A percentile compares a stretch with the other conserved stretches of the same genome.
These are phyloP conservation scores for Pyxicephalus adspersus DNA, from an alignment of 2,113 vertebrate genomes.

Conservation along the genomic window DNA sequence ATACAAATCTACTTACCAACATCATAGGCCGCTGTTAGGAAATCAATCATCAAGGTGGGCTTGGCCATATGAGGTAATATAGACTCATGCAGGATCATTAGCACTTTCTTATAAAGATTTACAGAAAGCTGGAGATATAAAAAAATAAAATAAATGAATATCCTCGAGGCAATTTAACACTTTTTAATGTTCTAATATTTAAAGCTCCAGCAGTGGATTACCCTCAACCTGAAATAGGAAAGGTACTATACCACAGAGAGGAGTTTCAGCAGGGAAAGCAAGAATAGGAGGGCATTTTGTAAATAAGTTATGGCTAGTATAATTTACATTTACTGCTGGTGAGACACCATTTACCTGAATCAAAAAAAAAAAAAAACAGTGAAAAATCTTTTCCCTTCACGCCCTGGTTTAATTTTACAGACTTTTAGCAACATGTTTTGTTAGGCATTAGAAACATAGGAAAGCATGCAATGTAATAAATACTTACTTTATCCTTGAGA, in stretches of 20 bases:
- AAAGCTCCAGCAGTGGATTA: no score
- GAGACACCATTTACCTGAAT: no score
- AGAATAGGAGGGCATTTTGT: no score
- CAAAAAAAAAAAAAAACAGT: no score
- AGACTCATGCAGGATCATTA: conserved; percentile 87
- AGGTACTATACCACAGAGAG: no score
- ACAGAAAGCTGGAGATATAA: conserved; percentile 67
- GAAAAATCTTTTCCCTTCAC: not conserved
- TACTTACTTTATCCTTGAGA: conserved; percentile 86
- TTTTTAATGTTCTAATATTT: no score
- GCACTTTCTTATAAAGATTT: conserved; percentile 88
- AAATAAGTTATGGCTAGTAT: no score
- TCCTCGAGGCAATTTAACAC: no score
- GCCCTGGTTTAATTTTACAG: not conserved
- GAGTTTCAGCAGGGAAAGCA: no score
- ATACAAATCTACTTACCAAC: conserved; percentile 75
- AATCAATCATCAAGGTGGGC: conserved; percentile 92
- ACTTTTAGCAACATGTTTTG: not conserved
- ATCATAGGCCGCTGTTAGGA: conserved; percentile 88
- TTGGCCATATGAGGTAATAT: conserved; percentile 91
- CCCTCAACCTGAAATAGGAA: no score
- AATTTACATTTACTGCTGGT: no score
- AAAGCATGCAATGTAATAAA: no score
- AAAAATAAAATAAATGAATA: not conserved
- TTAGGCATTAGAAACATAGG: not conserved